These are phyloP conservation scores for Aphrophora alni DNA, from an alignment of 2,888 invertebrate species.

Conservation along the genomic window DNA sequence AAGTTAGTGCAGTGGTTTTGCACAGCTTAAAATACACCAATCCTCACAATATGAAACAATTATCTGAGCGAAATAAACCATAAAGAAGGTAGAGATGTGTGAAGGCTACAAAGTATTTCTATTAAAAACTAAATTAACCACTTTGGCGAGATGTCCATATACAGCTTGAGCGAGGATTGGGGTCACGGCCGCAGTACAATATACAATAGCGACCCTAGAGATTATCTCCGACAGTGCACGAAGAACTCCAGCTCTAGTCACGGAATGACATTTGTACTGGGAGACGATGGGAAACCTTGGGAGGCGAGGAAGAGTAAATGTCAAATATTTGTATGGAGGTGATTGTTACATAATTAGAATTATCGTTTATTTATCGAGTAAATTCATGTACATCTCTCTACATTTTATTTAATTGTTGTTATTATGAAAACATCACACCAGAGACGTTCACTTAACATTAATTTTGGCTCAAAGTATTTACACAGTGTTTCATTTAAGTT, in stretches of 20 bases:
- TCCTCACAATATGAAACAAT: too few relatives aligned
- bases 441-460: too few relatives aligned
- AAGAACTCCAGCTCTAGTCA: background rate
- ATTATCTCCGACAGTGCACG: background rate
- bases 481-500: too few relatives aligned
- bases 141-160: background rate
- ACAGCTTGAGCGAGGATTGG: background rate
- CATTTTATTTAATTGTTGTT: too few relatives aligned
- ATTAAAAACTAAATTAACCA: background rate
- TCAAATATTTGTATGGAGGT: background rate
- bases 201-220: background rate
- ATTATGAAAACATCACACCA: too few relatives aligned
- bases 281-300: background rate
- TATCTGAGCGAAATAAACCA: too few relatives aligned
- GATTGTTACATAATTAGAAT: background rate
- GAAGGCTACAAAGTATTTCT: background rate
- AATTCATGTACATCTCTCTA: too few relatives aligned
- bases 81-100: background rate
- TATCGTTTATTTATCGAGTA: too few relatives aligned
- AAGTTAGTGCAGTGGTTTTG: too few relatives aligned
- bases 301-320: background rate
- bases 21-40: too few relatives aligned
- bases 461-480: too few relatives aligned
- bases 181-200: background rate
- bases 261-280: background rate